Percentiles rank a stretch among this genome's conserved stretches.
These are phyloP conservation scores for Cepaea hortensis DNA, from an alignment of 2,888 invertebrate genomes.

Conservation along the genomic window DNA sequence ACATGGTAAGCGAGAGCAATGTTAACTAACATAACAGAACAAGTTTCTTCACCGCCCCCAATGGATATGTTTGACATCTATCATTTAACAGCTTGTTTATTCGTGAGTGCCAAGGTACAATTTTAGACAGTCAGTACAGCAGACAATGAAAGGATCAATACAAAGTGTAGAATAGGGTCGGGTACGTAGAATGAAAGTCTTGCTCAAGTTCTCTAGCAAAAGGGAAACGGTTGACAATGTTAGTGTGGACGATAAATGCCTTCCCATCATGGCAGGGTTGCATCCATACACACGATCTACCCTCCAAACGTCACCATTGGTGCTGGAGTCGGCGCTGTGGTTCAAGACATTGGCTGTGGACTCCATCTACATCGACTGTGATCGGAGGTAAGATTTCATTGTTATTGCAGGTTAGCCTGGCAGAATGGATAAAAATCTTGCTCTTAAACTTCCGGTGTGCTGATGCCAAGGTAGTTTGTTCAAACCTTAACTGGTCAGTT, in stretches of 20 bases:
- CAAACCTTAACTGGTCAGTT: too few species aligned
- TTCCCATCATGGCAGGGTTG: slow-evolving; percentile 37
- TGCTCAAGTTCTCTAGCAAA: background rate
- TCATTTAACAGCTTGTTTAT: too few species aligned
- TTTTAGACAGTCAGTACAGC: too few species aligned
- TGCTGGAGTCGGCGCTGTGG: slow-evolving; percentile 30
- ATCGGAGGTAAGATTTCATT: slow-evolving; percentile 32
- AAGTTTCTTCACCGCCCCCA: too few species aligned
- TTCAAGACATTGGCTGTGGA: slow-evolving; percentile 46
- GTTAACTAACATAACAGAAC: too few species aligned
- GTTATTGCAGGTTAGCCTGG: too few species aligned
- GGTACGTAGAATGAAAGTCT: slow-evolving; percentile 34
- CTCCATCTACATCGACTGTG: slow-evolving; percentile 40
- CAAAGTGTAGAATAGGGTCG: background rate
- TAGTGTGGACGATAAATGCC: slow-evolving; percentile 47
- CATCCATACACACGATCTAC: slow-evolving; percentile 26
- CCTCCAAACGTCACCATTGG: slow-evolving; percentile 20
- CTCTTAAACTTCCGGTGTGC: too few species aligned
- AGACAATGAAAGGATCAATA: background rate
- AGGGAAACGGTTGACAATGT: slow-evolving; percentile 38
- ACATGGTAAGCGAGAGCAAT: too few species aligned
- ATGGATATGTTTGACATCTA: too few species aligned
- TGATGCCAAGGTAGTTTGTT: too few species aligned
- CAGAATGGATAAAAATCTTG: too few species aligned
- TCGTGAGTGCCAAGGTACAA: too few species aligned